A percentile compares a stretch with the other conserved stretches of the same genome.
Evolutionary conservation across 2,113 vertebrate genomes (phyloP).

Genomic region (Dipodomys stephensi): DNA sequence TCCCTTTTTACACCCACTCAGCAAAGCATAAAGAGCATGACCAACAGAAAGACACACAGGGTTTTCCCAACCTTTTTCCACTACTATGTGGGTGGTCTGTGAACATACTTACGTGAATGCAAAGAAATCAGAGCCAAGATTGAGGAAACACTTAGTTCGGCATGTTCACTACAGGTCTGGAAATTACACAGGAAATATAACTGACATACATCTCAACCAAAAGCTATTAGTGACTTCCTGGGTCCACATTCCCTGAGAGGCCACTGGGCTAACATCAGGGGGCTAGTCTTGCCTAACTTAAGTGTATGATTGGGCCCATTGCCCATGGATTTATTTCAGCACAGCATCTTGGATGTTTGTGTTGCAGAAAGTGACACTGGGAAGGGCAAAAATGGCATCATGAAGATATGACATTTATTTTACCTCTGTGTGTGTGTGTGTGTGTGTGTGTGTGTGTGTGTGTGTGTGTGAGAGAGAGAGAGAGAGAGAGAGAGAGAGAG

Average conservation of each 20-base stretch:
- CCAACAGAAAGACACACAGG: background rate
- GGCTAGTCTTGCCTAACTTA: background rate
- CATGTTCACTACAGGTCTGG: conserved; percentile 83
- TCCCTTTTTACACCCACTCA: conserved; percentile 19
- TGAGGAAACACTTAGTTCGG: conserved; percentile 83
- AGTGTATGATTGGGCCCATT: background rate
- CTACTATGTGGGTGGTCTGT: conserved; percentile 83
- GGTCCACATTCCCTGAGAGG: conserved; percentile 71
- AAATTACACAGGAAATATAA: conserved; percentile 86
- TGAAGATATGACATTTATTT: background rate
- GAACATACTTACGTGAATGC: conserved; percentile 74
- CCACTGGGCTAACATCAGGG: conserved; percentile 64
- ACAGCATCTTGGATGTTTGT: background rate
- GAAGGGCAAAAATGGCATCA: background rate
- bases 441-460: background rate
- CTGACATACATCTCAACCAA: conserved; percentile 84
- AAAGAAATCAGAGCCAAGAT: conserved; percentile 85
- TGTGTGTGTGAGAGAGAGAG: background rate
- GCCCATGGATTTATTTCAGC: background rate
- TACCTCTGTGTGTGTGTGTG: background rate
- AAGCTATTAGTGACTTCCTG: conserved; percentile 80
- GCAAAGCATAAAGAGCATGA: background rate
- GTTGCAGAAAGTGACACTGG: background rate
- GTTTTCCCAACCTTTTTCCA: conserved; percentile 52
- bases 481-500: no score